These are phyloP conservation scores for Danio albolineatus DNA, from an alignment of 2,797 vertebrate species.

Conservation along the genomic window DNA sequence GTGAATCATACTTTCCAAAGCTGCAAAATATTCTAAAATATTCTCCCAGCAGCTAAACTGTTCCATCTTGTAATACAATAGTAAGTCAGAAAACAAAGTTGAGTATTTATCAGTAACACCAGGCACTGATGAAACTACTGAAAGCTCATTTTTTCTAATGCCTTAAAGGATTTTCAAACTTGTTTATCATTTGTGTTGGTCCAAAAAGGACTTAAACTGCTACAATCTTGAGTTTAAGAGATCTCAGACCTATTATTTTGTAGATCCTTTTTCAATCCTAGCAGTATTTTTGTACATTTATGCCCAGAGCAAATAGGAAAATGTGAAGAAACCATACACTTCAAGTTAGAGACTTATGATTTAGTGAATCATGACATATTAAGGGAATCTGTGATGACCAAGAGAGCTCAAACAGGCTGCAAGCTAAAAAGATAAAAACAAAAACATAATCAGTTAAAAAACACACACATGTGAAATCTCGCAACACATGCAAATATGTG, in stretches of 20 bases:
- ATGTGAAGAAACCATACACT: neutral
- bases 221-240: neutral
- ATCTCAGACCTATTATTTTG: neutral
- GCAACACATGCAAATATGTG: no score
- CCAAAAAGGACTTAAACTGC: neutral
- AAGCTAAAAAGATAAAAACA: no score
- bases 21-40: neutral
- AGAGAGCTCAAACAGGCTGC: no score
- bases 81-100: neutral
- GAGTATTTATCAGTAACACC: neutral
- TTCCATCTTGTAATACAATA: neutral
- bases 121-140: no score
- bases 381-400: no score
- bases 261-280: no score
- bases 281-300: neutral
- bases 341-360: no score
- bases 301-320: neutral
- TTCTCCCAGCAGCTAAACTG: conserved; percentile 9
- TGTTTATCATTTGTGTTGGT: neutral
- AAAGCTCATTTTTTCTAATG: no score
- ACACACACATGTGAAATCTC: no score
- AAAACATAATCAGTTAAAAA: no score
- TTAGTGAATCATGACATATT: neutral
- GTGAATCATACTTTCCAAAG: neutral
- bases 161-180: no score